Evolutionary conservation across 1,140 invertebrate genomes (phyloP).

Genomic region (Eueides isabella): DNA sequence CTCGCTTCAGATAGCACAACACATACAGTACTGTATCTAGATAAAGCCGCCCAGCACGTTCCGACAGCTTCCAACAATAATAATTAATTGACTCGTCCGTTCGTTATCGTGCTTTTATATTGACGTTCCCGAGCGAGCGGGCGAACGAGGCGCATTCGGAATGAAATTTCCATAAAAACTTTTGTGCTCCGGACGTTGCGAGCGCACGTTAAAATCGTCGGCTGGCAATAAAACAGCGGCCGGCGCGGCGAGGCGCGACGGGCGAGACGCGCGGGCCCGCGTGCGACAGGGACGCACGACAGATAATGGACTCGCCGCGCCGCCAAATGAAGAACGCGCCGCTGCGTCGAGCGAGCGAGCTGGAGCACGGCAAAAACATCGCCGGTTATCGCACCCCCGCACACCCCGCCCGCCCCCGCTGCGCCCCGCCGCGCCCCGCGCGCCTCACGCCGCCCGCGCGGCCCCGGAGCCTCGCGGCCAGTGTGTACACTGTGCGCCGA

Average conservation of each 20-base stretch:
- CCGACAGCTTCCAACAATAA: constrained; percentile 81
- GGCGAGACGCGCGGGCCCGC: constrained; percentile 42
- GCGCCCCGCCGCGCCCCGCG: constrained; percentile 53
- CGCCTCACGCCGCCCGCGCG: too few species aligned
- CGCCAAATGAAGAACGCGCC: constrained; percentile 77
- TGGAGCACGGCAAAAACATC: constrained; percentile 77
- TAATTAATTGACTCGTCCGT: constrained; percentile 82
- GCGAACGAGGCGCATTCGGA: constrained; percentile 78
- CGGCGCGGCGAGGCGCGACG: constrained; percentile 79
- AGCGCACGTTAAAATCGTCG: constrained; percentile 81
- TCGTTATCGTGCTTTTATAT: constrained; percentile 82
- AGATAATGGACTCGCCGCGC: constrained; percentile 76
- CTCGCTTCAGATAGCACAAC: constrained; percentile 54
- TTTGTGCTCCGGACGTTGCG: constrained; percentile 81
- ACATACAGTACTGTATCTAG: constrained; percentile 64
- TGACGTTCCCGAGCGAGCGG: constrained; percentile 78
- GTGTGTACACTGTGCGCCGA: constrained; percentile 45
- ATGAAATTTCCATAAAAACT: constrained; percentile 82
- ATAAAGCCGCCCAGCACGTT: constrained; percentile 69
- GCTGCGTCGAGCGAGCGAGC: constrained; percentile 70
- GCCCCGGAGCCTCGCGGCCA: constrained; percentile 67
- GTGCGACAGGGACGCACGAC: constrained; percentile 67
- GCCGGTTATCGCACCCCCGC: constrained; percentile 65
- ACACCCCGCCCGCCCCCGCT: constrained; percentile 54
- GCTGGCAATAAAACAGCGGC: constrained; percentile 81